Conservation (phyloP, 2,797 vertebrate genomes). For the Hoplostethus mediterraneus region DNA sequence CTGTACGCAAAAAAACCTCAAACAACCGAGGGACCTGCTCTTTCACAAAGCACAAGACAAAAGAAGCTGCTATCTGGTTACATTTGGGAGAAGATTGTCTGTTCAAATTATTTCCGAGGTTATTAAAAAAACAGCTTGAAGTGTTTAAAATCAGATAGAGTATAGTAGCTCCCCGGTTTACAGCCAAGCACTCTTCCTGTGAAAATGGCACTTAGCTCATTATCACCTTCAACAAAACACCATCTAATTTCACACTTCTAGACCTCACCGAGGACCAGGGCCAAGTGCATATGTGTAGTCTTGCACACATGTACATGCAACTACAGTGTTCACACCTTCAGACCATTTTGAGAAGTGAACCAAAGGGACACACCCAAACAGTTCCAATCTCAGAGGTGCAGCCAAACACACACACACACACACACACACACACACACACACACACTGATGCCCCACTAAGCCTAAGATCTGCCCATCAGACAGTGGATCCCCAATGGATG, state of each 20-base stretch:
- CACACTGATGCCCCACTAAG: conserved; percentile 48
- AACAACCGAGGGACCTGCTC: neutral
- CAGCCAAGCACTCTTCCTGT: conserved; percentile 73
- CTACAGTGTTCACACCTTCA: conserved; percentile 68
- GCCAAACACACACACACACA: conserved; percentile 29
- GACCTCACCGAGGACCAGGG: conserved; percentile 58
- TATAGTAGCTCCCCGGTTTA: conserved; percentile 64
- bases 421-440: conserved; percentile 27
- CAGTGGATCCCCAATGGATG: conserved; percentile 52
- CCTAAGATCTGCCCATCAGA: conserved; percentile 68
- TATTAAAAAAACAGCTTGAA: conserved; percentile 66
- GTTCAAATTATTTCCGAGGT: conserved; percentile 46
- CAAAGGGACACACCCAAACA: conserved; percentile 65
- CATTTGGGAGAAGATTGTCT: conserved; percentile 32
- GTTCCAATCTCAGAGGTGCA: conserved; percentile 44
- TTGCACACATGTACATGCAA: conserved; percentile 62
- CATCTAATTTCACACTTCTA: conserved; percentile 82
- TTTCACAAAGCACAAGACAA: conserved; percentile 38
- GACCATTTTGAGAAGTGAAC: conserved; percentile 62
- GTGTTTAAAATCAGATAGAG: conserved; percentile 76
- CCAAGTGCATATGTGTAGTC: conserved; percentile 41
- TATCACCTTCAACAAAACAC: conserved; percentile 83
- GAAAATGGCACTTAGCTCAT: conserved; percentile 81
- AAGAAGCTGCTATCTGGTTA: conserved; percentile 11
- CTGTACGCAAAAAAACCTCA: neutral